Evolutionary conservation across 2,888 invertebrate species (phyloP).

Genomic region (Phorcus lineatus): DNA sequence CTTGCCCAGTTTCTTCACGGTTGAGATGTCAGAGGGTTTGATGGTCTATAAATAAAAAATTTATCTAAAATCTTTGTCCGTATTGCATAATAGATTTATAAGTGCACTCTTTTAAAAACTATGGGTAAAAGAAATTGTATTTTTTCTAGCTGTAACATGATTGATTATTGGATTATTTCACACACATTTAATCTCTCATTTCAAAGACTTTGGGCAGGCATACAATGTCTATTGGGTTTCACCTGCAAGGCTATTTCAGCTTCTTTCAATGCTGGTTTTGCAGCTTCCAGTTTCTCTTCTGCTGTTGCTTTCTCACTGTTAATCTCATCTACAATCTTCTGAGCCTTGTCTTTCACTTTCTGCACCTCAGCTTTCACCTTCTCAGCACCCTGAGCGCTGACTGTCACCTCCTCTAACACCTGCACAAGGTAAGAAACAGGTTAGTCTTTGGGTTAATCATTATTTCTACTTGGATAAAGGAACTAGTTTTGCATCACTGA

Average conservation of each 20-base stretch:
- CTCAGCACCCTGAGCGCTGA: slow-evolving; percentile 72
- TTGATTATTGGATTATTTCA: too few species aligned
- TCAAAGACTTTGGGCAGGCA: too few species aligned
- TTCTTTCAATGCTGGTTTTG: slow-evolving; percentile 71
- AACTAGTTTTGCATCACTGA: too few species aligned
- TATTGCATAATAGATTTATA: too few species aligned
- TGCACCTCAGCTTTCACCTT: slow-evolving; percentile 72
- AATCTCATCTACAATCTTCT: slow-evolving; percentile 72
- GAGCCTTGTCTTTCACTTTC: slow-evolving; percentile 73
- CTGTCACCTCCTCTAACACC: slow-evolving; percentile 71
- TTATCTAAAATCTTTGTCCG: background rate
- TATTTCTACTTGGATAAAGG: background rate
- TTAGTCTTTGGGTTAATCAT: background rate
- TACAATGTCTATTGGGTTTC: background rate
- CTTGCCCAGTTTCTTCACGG: slow-evolving; percentile 74
- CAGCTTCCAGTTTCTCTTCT: slow-evolving; percentile 70
- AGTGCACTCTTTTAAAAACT: too few species aligned
- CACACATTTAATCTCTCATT: too few species aligned
- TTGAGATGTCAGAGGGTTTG: slow-evolving; percentile 73
- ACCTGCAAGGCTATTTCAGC: slow-evolving; percentile 74
- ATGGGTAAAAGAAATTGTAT: too few species aligned
- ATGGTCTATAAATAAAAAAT: slow-evolving; percentile 74
- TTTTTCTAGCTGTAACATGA: too few species aligned
- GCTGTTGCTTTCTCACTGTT: slow-evolving; percentile 70
- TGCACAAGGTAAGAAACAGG: slow-evolving; percentile 32